Base-by-base conservation (phyloP, 2,888 invertebrate genomes). In the Girardia tigrina region DNA sequence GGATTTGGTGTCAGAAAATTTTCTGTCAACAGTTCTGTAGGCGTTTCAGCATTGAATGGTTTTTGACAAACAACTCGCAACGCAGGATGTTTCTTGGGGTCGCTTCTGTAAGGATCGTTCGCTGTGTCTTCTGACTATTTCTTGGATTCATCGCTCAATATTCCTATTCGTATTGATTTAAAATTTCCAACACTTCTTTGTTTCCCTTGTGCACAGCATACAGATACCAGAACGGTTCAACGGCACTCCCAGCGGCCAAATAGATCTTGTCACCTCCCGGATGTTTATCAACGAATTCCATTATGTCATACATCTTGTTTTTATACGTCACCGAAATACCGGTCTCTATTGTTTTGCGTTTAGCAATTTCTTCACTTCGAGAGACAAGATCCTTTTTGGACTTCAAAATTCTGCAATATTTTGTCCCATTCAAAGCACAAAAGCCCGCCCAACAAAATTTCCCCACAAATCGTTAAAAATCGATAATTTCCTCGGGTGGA, bases 21-120 rank as follows among this genome's bases (percentile, higher is more conserved):
- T 77, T 91, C 89, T 0, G 89, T 87, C 70, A 94, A 86, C 29
- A 92, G 79, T 0, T 88, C 82, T 0, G 89, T 85, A 0, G 94
- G 92, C 75, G 91, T 90, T 85, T 97, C 97, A 0, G 94, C 97
- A 85, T 97, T 97, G 85, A 91, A 98, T 0, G 98, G 98, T 80
- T 90, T 90, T 26, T 87, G 84, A 0, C 91, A 90, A 80, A 90
- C 89, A 20, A 91, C 87, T 78, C 88, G 88, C 1, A 98, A 86
- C 1, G 89, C 86, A 36, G 88, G 87, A 86, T 92, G 90, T 20
- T 97, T 86, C 75, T 82, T 82, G 0, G 97, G 97, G 80, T 98
- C 95, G 76, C 87, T 87, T 0, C 86, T 87, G 88, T 92, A 97
- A 0, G 94, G 89, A 84, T 83, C 82, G 29, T 78, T n/a, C n/a